Evolutionary conservation across 2,888 invertebrate species (phyloP).

Genomic region (Aphidius colemani): DNA sequence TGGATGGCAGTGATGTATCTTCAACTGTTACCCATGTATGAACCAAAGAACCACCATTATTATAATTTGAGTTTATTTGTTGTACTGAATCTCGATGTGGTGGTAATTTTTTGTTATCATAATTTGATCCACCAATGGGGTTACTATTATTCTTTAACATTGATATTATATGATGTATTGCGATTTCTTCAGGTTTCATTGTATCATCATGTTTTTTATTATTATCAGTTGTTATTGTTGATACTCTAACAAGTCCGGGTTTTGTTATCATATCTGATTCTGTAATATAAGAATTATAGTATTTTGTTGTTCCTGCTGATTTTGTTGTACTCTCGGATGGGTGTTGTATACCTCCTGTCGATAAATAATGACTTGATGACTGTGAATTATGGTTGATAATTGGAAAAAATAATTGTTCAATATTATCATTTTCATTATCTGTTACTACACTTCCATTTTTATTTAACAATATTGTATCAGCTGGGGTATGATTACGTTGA

Average conservation of each 20-base stretch:
- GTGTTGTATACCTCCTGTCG: conserved; percentile 25
- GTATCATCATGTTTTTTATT: conserved; percentile 52
- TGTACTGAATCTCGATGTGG: conserved; percentile 28
- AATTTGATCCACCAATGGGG: conserved; percentile 24
- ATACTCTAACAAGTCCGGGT: conserved; percentile 53
- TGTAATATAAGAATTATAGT: conserved; percentile 14
- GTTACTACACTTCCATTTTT: conserved; percentile 57
- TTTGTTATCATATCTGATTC: conserved; percentile 15
- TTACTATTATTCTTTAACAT: conserved; percentile 55
- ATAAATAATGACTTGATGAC: conserved; percentile 23
- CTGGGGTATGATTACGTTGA: conserved; percentile 45
- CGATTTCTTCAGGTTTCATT: conserved; percentile 54
- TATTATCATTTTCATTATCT: conserved; percentile 53
- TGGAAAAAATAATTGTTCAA: conserved; percentile 57
- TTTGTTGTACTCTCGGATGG: conserved; percentile 15
- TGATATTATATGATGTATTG: conserved; percentile 61
- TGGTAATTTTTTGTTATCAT: background rate
- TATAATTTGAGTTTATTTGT: conserved; percentile 2
- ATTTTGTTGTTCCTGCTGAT: conserved; percentile 19
- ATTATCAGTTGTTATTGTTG: conserved; percentile 54
- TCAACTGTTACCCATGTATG: conserved; percentile 53
- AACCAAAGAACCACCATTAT: conserved; percentile 37
- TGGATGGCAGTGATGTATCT: conserved; percentile 53
- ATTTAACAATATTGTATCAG: conserved; percentile 60
- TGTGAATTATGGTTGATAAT: conserved; percentile 12